Evolutionary conservation across 2,888 invertebrate genomes (phyloP), one percentile per base, ranked within the genome.

Genomic region (Tenthredo scrophulariae): DNA sequence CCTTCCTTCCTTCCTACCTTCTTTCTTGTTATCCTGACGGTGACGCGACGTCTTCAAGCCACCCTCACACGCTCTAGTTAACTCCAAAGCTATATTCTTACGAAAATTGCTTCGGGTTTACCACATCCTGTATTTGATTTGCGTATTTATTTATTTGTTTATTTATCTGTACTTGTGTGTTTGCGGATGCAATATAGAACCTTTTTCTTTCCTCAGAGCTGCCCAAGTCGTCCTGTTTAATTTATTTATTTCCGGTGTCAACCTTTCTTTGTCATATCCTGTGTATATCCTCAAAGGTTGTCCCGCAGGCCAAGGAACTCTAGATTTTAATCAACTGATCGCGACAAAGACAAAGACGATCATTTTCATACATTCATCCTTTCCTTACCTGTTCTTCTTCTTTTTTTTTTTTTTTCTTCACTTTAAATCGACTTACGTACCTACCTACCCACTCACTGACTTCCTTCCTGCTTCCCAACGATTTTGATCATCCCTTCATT

Each of bases 241-340:
- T 67, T 67, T 6, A 62, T 26, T 26, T 33, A 33, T 33, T 33
- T 67, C 67, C 67, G 33, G 67, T 67, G 33, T 67, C 67, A 29
- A 67, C 33, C 67, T 67, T 67, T 67, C 67, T 67, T 33, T 67
- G 33, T 67, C 33, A 67, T 26, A 67, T 67, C 10, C 29, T 67
- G 13, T 33, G 1, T 10, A 29, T 18, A 33, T 67, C 10, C 67
- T 10, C n/a, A 29, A 10, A 58, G 58, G 29, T 65, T 58, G 22
- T 22, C 6, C 22, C 58, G 9, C 58, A 18, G 58, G 58, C 62
- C 62, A 62, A 62, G 67, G 67, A 67, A 67, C 29, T 67, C 18
- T 6, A 67, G 67, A 67, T 67, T 33, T 67, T 15, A 67, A 67
- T 67, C 67, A 67, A 67, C 33, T 33, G 13, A 22, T 26, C 33